Evolutionary conservation across 1,140 invertebrate genomes (phyloP), one percentile per base, ranked within the genome.

Genomic region (Campodea augens): DNA sequence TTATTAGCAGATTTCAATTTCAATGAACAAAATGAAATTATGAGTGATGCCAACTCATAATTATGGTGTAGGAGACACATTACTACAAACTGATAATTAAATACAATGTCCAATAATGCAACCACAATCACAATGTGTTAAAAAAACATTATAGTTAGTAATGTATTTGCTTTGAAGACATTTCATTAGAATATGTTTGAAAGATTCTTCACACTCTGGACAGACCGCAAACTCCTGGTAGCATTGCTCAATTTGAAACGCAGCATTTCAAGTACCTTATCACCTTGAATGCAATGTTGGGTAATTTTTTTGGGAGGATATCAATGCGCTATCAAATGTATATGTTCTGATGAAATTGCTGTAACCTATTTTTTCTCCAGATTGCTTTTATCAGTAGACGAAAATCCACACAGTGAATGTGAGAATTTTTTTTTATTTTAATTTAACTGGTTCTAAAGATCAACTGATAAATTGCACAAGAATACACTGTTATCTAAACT

Each of bases 251-350:
- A n/a, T n/a, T n/a, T n/a, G n/a, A n/a, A n/a, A n/a, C n/a, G n/a
- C n/a, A n/a, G n/a, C n/a, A n/a, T n/a, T n/a, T n/a, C n/a, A n/a
- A n/a, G n/a, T n/a, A n/a, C n/a, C n/a, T n/a, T n/a, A n/a, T n/a
- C n/a, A n/a, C n/a, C n/a, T n/a, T 32, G 62, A 36, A 19, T 65
- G n/a, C 56, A 58, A 32, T 47, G 56, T 24, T 65, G 55, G 52
- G 54, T 56, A n/a, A 46, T 61, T 15, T 51, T 59, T 36, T 51
- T 66, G 36, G 46, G 49, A 3, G 55, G 50, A 2, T 64, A 56
- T 50, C 45, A 60, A 43, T 65, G 58, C 46, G 46, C 49, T 27
- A 58, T 64, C 19, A 46, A 56, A 49, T 54, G 58, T 49, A 49
- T 56, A 29, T 48, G 48, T 13, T 46, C 52, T 21, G 32, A 24